Evolutionary conservation across 92 coral and sea anemone species (phyloP), one percentile per base, ranked within the genome.

Genomic region (Porites evermanni): DNA sequence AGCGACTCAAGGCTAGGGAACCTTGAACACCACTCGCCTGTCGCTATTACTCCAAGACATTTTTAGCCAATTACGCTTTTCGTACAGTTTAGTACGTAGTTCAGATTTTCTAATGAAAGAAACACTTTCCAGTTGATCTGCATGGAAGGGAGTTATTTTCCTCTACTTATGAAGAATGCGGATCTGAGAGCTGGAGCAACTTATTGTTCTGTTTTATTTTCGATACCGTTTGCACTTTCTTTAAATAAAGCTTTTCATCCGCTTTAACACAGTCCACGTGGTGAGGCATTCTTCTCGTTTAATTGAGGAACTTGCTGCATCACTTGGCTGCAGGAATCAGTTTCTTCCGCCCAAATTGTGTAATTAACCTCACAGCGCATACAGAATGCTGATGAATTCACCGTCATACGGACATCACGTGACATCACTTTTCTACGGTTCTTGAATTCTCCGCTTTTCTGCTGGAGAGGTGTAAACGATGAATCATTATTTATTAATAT

Each of bases 151-250:
- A 60, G 87, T 72, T 51, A 47, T 52, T 80, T 74, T 83, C 87
- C 79, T 74, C 65, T 64, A 2, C 8, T 61, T 53, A 51, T 13
- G 18, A 18, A 61, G 87, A 83, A 83, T 83, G 87, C 80, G 87
- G 87, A 83, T 73, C 64, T 17, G 12, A 54, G 24, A 54, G 24
- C 6, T 53, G 3, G 10, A 19, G 53, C 72, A 50, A 47, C 2
- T 51, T 1, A 19, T 32, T 81, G 86, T 71, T 81, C 77, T 69
- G 29, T 12, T 81, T 71, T 81, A 81, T 81, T 81, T 81, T 81
- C 10, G 77, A 81, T 18, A 54, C 52, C 18, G 1, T 11, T 12
- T n/a, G 38, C 56, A 53, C 6, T 18, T 53, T 80, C 12, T 58
- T 24, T 8, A 20, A 53, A 29, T 24, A 50, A 68, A 56, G 17